These are phyloP conservation scores for Luehdorfia chinensis DNA, from an alignment of 1,140 invertebrate genomes.

Conservation along the genomic window DNA sequence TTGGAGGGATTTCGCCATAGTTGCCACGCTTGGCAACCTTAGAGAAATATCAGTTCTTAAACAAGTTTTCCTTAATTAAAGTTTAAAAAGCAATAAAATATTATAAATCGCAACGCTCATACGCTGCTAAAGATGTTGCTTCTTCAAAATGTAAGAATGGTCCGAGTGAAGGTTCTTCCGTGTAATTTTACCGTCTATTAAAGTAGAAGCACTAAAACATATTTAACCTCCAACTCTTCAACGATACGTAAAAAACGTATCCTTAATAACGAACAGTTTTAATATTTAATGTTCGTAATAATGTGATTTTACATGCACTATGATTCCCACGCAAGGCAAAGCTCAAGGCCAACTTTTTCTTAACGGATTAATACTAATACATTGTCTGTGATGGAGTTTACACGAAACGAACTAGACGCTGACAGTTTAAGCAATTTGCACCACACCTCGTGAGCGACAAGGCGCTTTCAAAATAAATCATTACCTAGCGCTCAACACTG, in stretches of 20 bases:
- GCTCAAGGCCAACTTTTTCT: slow-evolving; percentile 13
- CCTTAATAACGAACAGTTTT: slow-evolving; percentile 14
- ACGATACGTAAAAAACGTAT: slow-evolving; percentile 2
- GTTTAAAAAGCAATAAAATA: no score
- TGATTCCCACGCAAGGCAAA: slow-evolving; percentile 10
- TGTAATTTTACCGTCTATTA: slow-evolving; percentile 12
- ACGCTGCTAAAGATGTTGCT: slow-evolving; percentile 13
- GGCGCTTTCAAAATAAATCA: slow-evolving; percentile 53
- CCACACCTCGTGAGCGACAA: slow-evolving; percentile 20
- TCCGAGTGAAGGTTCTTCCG: slow-evolving; percentile 11
- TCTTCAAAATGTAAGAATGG: slow-evolving; percentile 15
- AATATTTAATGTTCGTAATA: slow-evolving; percentile 11
- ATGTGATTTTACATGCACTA: slow-evolving; percentile 13
- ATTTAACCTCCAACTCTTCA: slow-evolving; percentile 15
- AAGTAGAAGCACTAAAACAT: slow-evolving; percentile 14
- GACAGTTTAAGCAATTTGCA: no score
- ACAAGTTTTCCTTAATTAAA: no score
- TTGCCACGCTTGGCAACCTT: no score
- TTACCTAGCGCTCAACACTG: slow-evolving; percentile 30
- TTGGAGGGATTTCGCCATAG: no score
- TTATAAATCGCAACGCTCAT: no score
- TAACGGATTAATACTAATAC: background rate
- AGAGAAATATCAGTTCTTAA: no score
- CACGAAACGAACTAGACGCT: background rate
- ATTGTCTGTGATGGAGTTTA: background rate